Conservation (phyloP, 2,113 vertebrate genomes). For the Ophthalmolycus amberensis region DNA sequence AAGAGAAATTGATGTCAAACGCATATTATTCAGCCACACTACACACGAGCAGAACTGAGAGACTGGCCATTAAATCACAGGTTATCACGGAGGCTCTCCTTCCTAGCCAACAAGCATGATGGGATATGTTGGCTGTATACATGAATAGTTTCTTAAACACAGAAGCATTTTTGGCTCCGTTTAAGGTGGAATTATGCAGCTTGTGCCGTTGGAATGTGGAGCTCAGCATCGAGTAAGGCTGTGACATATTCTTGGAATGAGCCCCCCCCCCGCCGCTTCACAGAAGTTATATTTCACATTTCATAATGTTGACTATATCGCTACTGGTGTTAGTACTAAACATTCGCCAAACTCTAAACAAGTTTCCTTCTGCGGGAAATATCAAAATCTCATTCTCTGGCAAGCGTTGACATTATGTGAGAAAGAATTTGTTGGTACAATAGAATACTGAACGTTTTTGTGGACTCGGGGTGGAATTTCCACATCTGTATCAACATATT, state of each 20-base stretch:
- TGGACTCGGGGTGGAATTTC: conserved; percentile 10
- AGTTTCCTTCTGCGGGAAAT: conserved; percentile 45
- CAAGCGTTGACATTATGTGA: conserved; percentile 14
- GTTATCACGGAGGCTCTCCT: conserved; percentile 14
- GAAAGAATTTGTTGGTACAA: conserved; percentile 30
- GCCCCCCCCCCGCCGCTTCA: conserved; percentile 35
- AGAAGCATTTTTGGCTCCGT: conserved; percentile 44
- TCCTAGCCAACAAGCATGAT: conserved; percentile 14
- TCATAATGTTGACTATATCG: conserved; percentile 54
- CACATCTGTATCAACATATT: conserved; percentile 9
- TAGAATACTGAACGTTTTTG: conserved; percentile 37
- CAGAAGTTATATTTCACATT: conserved; percentile 65
- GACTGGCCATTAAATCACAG: conserved; percentile 26
- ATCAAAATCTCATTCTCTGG: conserved; percentile 53
- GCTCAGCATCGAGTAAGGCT: conserved; percentile 35
- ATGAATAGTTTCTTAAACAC: conserved; percentile 37
- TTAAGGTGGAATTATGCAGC: conserved; percentile 42
- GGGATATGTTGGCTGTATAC: background rate
- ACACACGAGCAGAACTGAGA: conserved; percentile 11
- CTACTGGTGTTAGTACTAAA: conserved; percentile 65
- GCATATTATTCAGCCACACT: conserved; percentile 17
- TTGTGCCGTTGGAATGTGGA: conserved; percentile 48
- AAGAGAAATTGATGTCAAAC: conserved; percentile 42
- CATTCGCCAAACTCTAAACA: conserved; percentile 69
- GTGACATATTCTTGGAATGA: conserved; percentile 60